Conservation (phyloP, 2,888 invertebrate genomes). For the Lobophora halterata region DNA sequence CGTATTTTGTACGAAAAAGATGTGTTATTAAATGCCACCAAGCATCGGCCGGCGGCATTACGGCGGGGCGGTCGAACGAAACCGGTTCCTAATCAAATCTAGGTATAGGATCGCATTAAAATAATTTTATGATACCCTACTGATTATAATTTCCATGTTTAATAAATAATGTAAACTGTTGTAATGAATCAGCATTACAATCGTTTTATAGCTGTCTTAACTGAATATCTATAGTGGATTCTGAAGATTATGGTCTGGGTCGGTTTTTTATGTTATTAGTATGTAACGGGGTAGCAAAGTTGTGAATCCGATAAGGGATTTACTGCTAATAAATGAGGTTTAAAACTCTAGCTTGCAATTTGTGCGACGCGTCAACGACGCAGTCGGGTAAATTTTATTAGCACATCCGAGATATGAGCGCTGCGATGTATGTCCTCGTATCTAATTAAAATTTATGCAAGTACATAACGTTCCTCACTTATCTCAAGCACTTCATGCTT, state of each 20-base stretch:
- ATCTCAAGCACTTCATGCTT: constrained; percentile 40
- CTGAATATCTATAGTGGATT: constrained; percentile 5
- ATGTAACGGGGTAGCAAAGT: background rate
- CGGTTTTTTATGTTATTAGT: background rate
- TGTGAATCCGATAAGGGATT: constrained; percentile 4
- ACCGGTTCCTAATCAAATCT: constrained; percentile 14
- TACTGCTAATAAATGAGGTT: constrained; percentile 29
- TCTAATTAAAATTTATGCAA: constrained; percentile 60
- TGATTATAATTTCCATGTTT: constrained; percentile 14
- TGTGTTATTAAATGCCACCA: too few species aligned
- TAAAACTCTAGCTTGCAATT: too few species aligned
- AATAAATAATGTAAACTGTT: constrained; percentile 24
- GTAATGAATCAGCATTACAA: constrained; percentile 28
- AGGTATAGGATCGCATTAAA: constrained; percentile 18
- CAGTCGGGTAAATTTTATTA: constrained; percentile 39
- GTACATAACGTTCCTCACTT: constrained; percentile 49
- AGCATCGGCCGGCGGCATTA: too few species aligned
- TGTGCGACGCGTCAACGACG: background rate
- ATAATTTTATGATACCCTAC: constrained; percentile 20
- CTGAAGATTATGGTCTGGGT: constrained; percentile 5
- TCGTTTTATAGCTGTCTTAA: constrained; percentile 13
- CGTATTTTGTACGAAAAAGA: too few species aligned
- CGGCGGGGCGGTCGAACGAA: background rate
- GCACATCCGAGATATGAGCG: constrained; percentile 45
- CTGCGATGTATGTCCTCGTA: constrained; percentile 40